Evolutionary conservation across 1,140 invertebrate genomes (phyloP).

Genomic region (Drosophila leontia): DNA sequence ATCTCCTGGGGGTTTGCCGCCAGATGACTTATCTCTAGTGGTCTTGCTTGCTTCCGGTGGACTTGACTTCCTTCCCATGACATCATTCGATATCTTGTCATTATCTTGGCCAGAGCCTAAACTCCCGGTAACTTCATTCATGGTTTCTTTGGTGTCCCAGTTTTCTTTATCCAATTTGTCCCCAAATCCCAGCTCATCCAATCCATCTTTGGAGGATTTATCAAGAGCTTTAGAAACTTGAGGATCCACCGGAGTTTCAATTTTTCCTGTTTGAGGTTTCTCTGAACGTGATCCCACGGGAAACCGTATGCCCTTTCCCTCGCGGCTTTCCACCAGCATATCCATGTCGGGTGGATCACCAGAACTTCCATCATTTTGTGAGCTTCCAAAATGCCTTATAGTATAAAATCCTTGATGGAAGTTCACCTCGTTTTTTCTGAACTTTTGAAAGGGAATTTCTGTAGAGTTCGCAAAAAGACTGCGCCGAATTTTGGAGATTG

Average conservation of each 20-base stretch:
- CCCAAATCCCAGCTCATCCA: neutral
- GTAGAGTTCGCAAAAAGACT: neutral
- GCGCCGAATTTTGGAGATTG: neutral
- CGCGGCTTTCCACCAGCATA: neutral
- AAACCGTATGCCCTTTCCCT: slow-evolving; percentile 24
- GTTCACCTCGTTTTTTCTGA: neutral
- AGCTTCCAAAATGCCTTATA: neutral
- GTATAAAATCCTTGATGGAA: neutral
- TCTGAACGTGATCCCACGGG: slow-evolving; percentile 1
- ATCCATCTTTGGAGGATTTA: neutral
- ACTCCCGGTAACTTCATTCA: neutral
- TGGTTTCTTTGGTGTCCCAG: neutral
- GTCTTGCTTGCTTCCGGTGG: slow-evolving; percentile 1
- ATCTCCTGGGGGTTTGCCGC: neutral
- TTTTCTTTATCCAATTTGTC: neutral
- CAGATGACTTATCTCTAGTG: neutral
- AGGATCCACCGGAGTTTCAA: neutral
- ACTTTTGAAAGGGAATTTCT: neutral
- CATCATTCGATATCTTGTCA: neutral
- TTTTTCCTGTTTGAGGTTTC: neutral
- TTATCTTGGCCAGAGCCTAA: neutral
- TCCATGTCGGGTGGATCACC: neutral
- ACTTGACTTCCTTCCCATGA: neutral
- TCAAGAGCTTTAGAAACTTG: neutral
- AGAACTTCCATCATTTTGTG: neutral